Conservation (phyloP, 2,888 invertebrate genomes). For the Epirrita christyi region DNA sequence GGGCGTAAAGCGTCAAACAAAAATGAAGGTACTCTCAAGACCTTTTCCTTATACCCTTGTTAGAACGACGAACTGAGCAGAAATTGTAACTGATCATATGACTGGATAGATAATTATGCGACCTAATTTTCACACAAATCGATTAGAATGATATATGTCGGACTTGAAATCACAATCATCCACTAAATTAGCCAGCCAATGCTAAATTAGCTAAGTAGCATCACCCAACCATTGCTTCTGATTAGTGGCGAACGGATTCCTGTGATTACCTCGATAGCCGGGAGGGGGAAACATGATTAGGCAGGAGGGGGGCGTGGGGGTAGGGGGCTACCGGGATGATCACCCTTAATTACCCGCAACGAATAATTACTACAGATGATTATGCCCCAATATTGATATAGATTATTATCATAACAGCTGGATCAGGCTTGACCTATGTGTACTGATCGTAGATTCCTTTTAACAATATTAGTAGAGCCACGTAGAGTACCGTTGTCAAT, state of each 20-base stretch:
- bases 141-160: not conserved
- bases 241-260: slow-evolving; percentile 25
- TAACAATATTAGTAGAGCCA: no score
- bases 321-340: no score
- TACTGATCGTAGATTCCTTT: no score
- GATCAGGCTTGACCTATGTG: not conserved
- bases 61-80: not conserved
- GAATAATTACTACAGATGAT: slow-evolving; percentile 22
- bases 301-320: not conserved
- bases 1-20: no score
- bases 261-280: slow-evolving; percentile 23
- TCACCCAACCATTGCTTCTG: slow-evolving; percentile 22
- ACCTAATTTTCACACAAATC: not conserved
- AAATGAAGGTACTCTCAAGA: no score
- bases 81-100: not conserved
- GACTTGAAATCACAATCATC: slow-evolving; percentile 15
- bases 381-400: slow-evolving; percentile 16
- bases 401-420: slow-evolving; percentile 2
- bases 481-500: no score
- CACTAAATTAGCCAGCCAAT: slow-evolving; percentile 13
- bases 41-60: no score
- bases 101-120: not conserved
- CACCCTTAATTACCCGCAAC: slow-evolving; percentile 14
- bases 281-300: not conserved
- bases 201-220: slow-evolving; percentile 26